Evolutionary conservation across 2,797 vertebrate genomes (phyloP).

Genomic region (Esox masquinongy): DNA sequence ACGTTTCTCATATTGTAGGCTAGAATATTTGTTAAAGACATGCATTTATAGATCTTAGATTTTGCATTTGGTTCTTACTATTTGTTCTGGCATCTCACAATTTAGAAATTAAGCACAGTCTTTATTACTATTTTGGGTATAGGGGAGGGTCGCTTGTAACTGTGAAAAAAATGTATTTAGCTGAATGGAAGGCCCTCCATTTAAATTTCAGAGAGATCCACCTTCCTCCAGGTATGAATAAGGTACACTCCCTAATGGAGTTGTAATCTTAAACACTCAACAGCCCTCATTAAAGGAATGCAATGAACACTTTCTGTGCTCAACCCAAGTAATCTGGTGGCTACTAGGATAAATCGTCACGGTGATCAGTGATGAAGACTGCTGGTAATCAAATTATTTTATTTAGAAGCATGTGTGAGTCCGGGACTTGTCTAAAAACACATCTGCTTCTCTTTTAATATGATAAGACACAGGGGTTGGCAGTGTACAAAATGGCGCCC

Average conservation of each 20-base stretch:
- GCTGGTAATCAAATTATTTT: slow-evolving; percentile 13
- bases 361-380: not conserved
- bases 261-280: not conserved
- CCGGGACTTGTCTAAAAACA: not conserved
- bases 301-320: not conserved
- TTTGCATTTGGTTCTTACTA: too few relatives aligned
- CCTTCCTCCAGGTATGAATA: not conserved
- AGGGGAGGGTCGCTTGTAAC: too few relatives aligned
- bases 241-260: not conserved
- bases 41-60: too few relatives aligned
- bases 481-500: slow-evolving; percentile 30
- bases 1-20: too few relatives aligned
- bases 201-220: not conserved
- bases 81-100: too few relatives aligned
- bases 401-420: slow-evolving; percentile 3
- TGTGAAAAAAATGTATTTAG: not conserved
- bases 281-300: not conserved
- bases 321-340: not conserved
- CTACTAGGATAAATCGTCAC: not conserved
- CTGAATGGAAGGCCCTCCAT: too few relatives aligned
- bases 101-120: too few relatives aligned
- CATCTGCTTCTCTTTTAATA: slow-evolving; percentile 40
- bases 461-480: slow-evolving; percentile 30
- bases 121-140: too few relatives aligned
- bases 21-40: too few relatives aligned